These are phyloP conservation scores for Agrochola circellaris DNA, from an alignment of 2,888 invertebrate genomes.

Conservation along the genomic window DNA sequence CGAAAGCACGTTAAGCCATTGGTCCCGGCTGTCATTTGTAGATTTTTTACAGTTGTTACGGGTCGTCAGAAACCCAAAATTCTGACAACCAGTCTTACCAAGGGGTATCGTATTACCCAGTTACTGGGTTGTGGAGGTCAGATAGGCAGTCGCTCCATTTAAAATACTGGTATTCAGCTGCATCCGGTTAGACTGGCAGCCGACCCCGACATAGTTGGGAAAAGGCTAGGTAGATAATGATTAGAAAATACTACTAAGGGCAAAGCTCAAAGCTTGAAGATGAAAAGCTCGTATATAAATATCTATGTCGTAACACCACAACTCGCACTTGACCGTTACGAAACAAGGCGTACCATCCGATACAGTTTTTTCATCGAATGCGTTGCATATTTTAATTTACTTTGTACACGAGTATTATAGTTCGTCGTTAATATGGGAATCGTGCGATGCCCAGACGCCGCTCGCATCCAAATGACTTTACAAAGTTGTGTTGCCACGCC, in stretches of 20 bases:
- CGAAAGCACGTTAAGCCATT: no score
- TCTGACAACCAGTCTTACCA: no score
- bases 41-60: no score
- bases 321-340: constrained; percentile 51
- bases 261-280: neutral
- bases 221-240: neutral
- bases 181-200: no score
- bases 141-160: no score
- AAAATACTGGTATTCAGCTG: no score
- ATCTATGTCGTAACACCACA: neutral
- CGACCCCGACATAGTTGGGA: no score
- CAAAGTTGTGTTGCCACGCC: constrained; percentile 56
- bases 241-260: neutral
- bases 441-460: constrained; percentile 50
- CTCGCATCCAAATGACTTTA: constrained; percentile 57
- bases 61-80: no score
- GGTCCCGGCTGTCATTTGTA: no score
- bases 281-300: neutral
- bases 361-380: constrained; percentile 60
- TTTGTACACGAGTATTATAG: constrained; percentile 53
- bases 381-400: constrained; percentile 63
- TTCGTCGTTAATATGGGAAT: constrained; percentile 54
- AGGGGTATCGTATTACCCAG: no score
- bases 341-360: constrained; percentile 45
- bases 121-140: no score